phyloP scores from a whole-genome alignment of 1,140 invertebrate species.

The Drosophila simulans region DNA sequence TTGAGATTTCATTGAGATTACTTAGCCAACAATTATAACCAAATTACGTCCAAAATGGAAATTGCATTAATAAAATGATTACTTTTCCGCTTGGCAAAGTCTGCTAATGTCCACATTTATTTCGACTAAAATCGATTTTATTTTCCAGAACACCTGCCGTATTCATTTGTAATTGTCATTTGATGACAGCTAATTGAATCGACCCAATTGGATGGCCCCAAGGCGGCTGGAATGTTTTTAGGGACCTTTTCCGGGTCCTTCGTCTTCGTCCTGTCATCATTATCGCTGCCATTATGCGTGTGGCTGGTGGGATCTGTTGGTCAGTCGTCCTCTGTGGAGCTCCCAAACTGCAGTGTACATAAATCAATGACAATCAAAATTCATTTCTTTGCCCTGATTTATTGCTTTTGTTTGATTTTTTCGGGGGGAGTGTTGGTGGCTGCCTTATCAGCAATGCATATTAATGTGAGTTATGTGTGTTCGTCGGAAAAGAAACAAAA shows the following conservation, averaged over 20 bases:
- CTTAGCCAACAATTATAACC: too few species aligned
- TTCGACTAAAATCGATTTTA: conserved; percentile 4
- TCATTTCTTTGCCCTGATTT: conserved; percentile 79
- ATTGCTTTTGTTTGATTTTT: conserved; percentile 80
- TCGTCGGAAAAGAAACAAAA: conserved; percentile 40
- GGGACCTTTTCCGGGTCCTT: conserved; percentile 3
- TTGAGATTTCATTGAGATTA: too few species aligned
- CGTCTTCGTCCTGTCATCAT: conserved; percentile 56
- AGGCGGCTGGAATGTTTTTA: conserved; percentile 3
- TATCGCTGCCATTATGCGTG: conserved; percentile 65
- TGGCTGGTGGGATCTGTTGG: conserved; percentile 12
- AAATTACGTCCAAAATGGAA: too few species aligned
- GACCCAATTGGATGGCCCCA: conserved; percentile 14
- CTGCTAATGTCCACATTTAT: neutral
- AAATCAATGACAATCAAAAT: conserved; percentile 83
- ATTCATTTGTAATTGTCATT: conserved; percentile 61
- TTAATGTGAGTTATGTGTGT: conserved; percentile 63
- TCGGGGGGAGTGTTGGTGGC: neutral
- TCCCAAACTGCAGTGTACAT: conserved; percentile 64
- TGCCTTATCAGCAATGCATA: conserved; percentile 75
- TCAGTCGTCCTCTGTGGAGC: conserved; percentile 24
- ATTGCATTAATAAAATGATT: neutral
- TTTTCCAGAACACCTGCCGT: conserved; percentile 21
- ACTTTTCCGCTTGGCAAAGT: neutral
- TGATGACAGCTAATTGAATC: conserved; percentile 57